These are phyloP conservation scores for Cyphotilapia sp. DNA, from an alignment of 2,113 vertebrate genomes.

Conservation along the genomic window DNA sequence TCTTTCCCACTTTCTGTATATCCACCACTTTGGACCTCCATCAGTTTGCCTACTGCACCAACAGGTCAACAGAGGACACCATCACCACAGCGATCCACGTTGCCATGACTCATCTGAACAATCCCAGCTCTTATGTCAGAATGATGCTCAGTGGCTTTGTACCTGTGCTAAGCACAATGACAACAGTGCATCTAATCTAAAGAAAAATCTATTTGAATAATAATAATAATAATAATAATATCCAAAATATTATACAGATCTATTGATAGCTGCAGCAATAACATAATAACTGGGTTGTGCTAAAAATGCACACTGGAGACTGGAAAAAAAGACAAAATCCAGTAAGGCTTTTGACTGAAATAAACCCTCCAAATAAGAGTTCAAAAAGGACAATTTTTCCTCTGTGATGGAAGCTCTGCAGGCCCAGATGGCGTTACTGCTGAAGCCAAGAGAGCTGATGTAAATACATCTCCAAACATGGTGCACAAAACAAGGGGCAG, in stretches of 20 bases:
- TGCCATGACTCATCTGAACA: background rate
- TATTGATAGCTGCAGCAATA: background rate
- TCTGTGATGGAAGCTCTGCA: background rate
- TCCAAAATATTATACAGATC: background rate
- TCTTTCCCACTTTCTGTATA: background rate
- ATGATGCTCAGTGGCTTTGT: background rate
- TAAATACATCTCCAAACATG: background rate
- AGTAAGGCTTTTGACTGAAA: background rate
- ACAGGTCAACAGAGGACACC: background rate
- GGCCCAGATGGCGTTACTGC: slow-evolving; percentile 21
- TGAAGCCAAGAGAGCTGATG: slow-evolving; percentile 7
- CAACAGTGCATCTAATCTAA: background rate
- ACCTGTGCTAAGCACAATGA: background rate
- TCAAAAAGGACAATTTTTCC: background rate
- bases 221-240: background rate
- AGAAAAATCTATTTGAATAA: background rate
- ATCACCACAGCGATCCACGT: background rate
- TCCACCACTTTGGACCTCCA: background rate
- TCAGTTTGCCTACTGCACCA: background rate
- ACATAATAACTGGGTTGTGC: background rate
- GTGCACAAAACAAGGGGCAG: background rate
- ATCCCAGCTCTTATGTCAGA: background rate
- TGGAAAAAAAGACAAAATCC: background rate
- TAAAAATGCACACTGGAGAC: background rate
- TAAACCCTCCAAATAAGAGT: background rate